These are phyloP conservation scores for Rhabdomys dilectus DNA, from an alignment of 2,113 vertebrate genomes.

Conservation along the genomic window DNA sequence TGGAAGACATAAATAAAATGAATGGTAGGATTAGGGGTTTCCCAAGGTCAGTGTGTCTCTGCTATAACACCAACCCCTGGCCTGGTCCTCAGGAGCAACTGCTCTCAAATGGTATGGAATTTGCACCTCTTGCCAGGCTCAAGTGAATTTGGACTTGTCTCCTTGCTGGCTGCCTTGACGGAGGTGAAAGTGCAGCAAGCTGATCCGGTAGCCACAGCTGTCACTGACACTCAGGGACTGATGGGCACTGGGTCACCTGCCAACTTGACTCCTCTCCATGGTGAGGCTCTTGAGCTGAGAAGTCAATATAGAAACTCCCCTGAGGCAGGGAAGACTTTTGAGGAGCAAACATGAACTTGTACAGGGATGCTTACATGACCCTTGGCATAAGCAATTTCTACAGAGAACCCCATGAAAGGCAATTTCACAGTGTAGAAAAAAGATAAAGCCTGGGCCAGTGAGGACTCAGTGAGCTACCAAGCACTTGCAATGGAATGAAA, in stretches of 20 bases:
- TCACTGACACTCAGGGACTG: neutral
- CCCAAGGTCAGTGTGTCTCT: neutral
- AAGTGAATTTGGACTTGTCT: neutral
- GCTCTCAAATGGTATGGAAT: neutral
- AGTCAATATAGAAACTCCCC: neutral
- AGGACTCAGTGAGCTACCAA: no score
- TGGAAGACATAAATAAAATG: neutral
- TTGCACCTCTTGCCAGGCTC: neutral
- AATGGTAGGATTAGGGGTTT: neutral
- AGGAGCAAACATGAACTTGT: neutral
- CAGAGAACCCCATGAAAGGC: neutral
- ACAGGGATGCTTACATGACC: neutral
- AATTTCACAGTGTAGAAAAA: neutral
- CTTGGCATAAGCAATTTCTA: no score
- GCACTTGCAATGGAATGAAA: no score
- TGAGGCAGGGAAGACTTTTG: neutral
- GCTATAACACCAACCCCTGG: neutral
- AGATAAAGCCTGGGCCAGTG: neutral
- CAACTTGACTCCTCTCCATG: neutral
- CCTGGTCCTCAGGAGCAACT: neutral
- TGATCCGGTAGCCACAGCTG: neutral
- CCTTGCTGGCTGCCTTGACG: neutral
- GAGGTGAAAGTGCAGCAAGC: neutral
- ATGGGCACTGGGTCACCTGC: neutral
- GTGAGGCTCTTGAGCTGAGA: neutral